Percentiles rank a stretch among this genome's conserved stretches.
Conservation (phyloP, 2,113 vertebrate species). For the Corythaeola cristata region DNA sequence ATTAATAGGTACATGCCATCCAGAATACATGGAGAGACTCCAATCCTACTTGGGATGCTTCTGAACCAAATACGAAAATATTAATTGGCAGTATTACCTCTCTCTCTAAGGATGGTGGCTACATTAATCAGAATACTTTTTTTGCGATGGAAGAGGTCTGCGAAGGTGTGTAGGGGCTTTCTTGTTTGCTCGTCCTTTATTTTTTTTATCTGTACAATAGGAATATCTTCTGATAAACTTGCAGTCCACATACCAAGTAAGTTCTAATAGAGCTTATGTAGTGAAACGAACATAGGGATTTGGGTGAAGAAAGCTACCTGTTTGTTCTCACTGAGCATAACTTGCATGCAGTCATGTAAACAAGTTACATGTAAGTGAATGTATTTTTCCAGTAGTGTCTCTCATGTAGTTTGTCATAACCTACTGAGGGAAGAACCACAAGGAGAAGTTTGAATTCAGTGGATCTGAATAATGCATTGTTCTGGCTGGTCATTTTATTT, state of each 20-base stretch:
- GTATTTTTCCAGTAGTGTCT: neutral
- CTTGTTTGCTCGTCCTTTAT: neutral
- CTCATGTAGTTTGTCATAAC: neutral
- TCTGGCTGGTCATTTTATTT: neutral
- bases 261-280: neutral
- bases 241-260: neutral
- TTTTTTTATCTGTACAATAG: neutral
- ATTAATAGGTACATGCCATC: slow-evolving; percentile 77
- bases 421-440: neutral
- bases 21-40: slow-evolving; percentile 77
- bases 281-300: neutral
- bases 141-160: slow-evolving; percentile 82
- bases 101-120: slow-evolving; percentile 77
- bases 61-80: slow-evolving; percentile 68
- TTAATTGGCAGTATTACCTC: slow-evolving; percentile 89
- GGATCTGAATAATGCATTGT: neutral
- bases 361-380: neutral
- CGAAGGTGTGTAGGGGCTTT: slow-evolving; percentile 77
- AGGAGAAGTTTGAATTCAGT: neutral
- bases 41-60: neutral
- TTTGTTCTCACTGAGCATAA: neutral
- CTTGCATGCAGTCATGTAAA: neutral
- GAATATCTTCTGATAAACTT: neutral
- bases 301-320: neutral
- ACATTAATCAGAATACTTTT: slow-evolving; percentile 87